Evolutionary conservation across 2,888 invertebrate genomes (phyloP).

Genomic region (Phengaris alcon): DNA sequence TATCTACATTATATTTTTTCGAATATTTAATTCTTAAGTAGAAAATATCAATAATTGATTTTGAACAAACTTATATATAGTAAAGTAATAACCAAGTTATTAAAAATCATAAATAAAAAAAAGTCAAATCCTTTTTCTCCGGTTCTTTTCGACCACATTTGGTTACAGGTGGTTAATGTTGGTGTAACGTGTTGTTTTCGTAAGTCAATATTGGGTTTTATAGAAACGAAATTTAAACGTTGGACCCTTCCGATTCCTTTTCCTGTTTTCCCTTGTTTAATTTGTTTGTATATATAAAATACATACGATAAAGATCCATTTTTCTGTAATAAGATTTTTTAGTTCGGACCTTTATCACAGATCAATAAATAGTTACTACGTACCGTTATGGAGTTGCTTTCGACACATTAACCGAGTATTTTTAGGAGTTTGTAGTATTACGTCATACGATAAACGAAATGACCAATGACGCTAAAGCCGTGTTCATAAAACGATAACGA

Average conservation of each 20-base stretch:
- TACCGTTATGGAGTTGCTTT: neutral
- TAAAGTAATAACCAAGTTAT: no score
- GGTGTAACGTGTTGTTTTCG: neutral
- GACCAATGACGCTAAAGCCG: no score
- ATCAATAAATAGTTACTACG: no score
- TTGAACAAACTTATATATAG: no score
- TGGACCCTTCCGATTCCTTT: conserved; percentile 5
- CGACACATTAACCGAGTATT: neutral
- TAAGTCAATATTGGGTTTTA: conserved; percentile 9
- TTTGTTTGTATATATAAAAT: neutral
- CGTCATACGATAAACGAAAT: no score
- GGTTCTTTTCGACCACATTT: neutral
- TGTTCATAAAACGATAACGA: no score
- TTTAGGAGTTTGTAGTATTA: no score
- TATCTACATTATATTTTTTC: no score
- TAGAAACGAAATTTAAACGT: conserved; percentile 10
- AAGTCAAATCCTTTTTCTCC: no score
- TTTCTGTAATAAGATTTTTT: neutral
- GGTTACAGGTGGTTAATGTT: neutral
- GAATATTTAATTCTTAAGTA: no score
- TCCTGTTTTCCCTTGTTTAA: conserved; percentile 8
- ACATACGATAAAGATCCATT: neutral
- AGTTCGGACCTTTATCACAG: neutral
- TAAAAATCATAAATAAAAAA: no score
- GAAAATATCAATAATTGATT: no score